Base-by-base conservation (phyloP, 2,797 vertebrate species). In the Sebastiscus tertius region DNA sequence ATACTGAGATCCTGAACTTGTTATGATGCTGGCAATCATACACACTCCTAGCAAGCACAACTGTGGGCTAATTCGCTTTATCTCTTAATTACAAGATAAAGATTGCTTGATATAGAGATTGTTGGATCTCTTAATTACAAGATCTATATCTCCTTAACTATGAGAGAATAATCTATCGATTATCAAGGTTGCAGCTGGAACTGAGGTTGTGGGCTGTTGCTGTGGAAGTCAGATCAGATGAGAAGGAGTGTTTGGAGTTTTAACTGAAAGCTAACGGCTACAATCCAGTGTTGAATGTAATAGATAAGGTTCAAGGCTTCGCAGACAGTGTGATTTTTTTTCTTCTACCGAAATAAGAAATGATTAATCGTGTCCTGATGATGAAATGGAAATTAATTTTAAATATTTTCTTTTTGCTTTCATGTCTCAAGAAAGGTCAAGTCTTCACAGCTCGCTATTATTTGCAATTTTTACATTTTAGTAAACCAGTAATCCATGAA, bases 131-230 rank as follows among this genome's bases (percentile, higher is more conserved):
- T 33, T 62, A 65, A 74, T 79, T 72, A 46, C 3, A 4, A 66
- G 68, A 77, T 68, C 1, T 20, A 3, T 42, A 76, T 83, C 80
- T 72, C 5, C 5, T 56, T 88, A 55, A 79, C 81, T 42, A 31
- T 36, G 46, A 68, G 34, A 49, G 26, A 34, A 36, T n/a, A 34
- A 82, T 55, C 39, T 67, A 27, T 33, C 29, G 31, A 67, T 79
- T 61, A 64, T 72, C 60, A 75, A 4, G 7, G 11, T 4, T 8
- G 26, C 20, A 54, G 49, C 11, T 20, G 49, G 29, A 55, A 14
- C 1, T 54, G 52, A 66, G 64, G 10, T 20, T 75, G 29, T 39
- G 54, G 12, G 20, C 65, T 29, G 18, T 59, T 3, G 12, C 24
- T 22, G n/a, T 18, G 11, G 24, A 34, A 42, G 55, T 36, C 10